A percentile compares a stretch with the other conserved stretches of the same genome.
phyloP scores from a whole-genome alignment of 2,113 vertebrate species.

The Anhinga anhinga region DNA sequence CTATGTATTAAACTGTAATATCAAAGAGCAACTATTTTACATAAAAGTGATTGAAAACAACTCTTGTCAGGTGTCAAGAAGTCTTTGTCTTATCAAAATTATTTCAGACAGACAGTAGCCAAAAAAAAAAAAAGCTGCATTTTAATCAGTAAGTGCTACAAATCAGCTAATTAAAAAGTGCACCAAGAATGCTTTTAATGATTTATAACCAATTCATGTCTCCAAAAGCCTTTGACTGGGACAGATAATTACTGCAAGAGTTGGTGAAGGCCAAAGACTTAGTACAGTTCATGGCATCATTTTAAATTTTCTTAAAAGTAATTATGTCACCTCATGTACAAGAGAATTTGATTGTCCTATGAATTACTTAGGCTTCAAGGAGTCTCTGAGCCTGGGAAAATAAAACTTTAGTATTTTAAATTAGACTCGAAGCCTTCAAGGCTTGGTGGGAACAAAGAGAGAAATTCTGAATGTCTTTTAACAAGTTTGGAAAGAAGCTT shows the following conservation, averaged over 20 bases:
- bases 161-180: slow-evolving; percentile 27
- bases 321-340: background rate
- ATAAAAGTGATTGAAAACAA: background rate
- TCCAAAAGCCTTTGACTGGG: background rate
- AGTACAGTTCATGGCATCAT: background rate
- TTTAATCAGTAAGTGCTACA: slow-evolving; percentile 3
- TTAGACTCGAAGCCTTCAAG: slow-evolving; percentile 22
- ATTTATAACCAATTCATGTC: background rate
- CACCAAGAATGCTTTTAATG: background rate
- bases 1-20: background rate
- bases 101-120: background rate
- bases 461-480: background rate
- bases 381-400: background rate
- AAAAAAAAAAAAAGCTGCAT: background rate
- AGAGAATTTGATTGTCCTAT: background rate
- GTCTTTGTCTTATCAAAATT: background rate
- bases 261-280: background rate
- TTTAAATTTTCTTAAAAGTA: slow-evolving; percentile 29
- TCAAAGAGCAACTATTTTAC: background rate
- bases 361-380: slow-evolving; percentile 5
- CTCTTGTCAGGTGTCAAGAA: background rate
- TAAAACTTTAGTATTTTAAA: slow-evolving; percentile 16
- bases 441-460: background rate
- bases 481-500: background rate
- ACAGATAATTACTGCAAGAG: background rate